These are phyloP conservation scores for Raja brachyura DNA, from an alignment of 2,113 vertebrate genomes.

Conservation along the genomic window DNA sequence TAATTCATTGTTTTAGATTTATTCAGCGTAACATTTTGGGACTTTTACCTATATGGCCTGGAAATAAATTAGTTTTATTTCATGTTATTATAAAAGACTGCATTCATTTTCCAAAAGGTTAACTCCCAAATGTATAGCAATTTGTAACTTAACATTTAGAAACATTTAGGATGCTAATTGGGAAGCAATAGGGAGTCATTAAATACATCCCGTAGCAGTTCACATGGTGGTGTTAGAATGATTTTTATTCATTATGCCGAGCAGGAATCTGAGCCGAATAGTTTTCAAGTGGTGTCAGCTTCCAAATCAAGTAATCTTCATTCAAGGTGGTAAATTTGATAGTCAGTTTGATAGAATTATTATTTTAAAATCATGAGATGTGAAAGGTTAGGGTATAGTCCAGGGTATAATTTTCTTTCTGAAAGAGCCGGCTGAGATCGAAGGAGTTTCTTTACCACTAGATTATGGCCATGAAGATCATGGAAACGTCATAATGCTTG, in stretches of 20 bases:
- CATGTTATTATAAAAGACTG: not conserved
- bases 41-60: not conserved
- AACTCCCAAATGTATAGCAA: not conserved
- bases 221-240: constrained; percentile 24
- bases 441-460: not conserved
- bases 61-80: not conserved
- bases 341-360: not conserved
- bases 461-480: too few relatives aligned
- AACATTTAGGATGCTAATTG: constrained; percentile 28
- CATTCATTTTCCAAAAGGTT: not conserved
- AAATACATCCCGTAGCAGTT: not conserved
- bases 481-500: not conserved
- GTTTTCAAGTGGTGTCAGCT: constrained; percentile 9
- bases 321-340: constrained; percentile 1
- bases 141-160: constrained; percentile 35
- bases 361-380: not conserved
- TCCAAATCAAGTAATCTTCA: constrained; percentile 11
- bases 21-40: not conserved
- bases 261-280: not conserved
- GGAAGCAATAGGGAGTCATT: constrained; percentile 30
- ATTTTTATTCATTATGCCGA: constrained; percentile 23
- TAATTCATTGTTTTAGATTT: not conserved
- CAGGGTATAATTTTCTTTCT: not conserved
- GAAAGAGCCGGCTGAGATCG: not conserved
- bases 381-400: not conserved